These are phyloP conservation scores for Ptychodera flava DNA, from an alignment of 35 echinoderm and acorn worm species.

Conservation along the genomic window DNA sequence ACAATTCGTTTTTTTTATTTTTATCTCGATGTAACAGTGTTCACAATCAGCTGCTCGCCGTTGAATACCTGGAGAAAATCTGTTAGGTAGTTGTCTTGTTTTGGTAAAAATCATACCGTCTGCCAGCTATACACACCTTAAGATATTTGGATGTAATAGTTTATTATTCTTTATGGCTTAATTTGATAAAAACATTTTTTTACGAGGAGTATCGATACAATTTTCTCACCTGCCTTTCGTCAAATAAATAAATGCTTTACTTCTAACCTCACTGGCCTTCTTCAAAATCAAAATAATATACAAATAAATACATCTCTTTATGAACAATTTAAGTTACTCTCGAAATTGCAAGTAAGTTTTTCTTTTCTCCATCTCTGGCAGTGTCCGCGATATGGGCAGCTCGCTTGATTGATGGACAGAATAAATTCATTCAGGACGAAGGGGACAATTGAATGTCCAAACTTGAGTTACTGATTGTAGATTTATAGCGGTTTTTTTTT, in stretches of 20 bases:
- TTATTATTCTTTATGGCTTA: neutral
- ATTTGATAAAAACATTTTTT: neutral
- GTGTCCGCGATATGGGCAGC: neutral
- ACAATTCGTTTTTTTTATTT: too few relatives aligned
- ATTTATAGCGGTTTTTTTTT: neutral
- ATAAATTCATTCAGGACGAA: neutral
- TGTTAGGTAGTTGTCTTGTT: neutral
- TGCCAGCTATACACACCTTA: neutral
- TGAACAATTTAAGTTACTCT: neutral
- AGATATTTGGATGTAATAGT: neutral
- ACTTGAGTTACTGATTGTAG: neutral
- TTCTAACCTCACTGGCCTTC: neutral
- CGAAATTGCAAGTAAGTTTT: too few relatives aligned
- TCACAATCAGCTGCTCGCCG: too few relatives aligned
- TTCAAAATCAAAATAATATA: neutral
- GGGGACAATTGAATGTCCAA: neutral
- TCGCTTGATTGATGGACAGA: too few relatives aligned
- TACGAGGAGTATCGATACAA: neutral
- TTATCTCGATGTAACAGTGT: too few relatives aligned
- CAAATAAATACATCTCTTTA: neutral
- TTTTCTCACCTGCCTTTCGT: neutral
- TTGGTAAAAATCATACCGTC: neutral
- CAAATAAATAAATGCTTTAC: neutral
- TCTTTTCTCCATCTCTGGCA: neutral
- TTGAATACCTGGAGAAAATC: too few relatives aligned